A percentile compares a stretch with the other conserved stretches of the same genome.
These are phyloP conservation scores for Polylopha cassiicola DNA, from an alignment of 2,888 invertebrate genomes.

Conservation along the genomic window DNA sequence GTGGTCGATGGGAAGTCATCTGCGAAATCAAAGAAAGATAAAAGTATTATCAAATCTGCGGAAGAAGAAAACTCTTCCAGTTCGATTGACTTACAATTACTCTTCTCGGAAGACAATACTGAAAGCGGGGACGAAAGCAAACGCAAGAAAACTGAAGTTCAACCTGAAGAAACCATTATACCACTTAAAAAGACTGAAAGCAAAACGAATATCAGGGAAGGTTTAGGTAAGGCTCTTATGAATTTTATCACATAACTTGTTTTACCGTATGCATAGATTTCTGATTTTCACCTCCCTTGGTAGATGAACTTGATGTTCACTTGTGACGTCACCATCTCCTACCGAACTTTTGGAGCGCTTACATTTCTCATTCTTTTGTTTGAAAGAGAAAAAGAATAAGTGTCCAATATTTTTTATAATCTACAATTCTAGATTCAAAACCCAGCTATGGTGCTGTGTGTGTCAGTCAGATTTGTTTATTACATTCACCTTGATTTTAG, in stretches of 20 bases:
- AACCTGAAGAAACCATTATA: constrained; percentile 38
- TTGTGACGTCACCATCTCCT: no score
- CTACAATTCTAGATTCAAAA: no score
- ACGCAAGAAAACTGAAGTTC: constrained; percentile 22
- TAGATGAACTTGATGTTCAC: no score
- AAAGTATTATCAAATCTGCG: no score
- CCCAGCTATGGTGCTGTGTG: no score
- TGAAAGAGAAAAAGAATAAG: no score
- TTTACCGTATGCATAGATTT: no score
- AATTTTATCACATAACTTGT: neutral
- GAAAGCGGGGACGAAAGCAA: constrained; percentile 36
- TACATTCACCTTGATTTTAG: neutral
- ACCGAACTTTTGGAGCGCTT: no score
- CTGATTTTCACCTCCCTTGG: no score
- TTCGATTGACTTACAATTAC: constrained; percentile 54
- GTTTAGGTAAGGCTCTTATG: constrained; percentile 33
- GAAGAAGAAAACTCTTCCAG: constrained; percentile 43
- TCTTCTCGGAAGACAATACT: constrained; percentile 62
- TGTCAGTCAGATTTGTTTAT: neutral
- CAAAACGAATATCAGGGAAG: constrained; percentile 46
- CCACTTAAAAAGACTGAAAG: constrained; percentile 49
- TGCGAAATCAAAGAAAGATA: constrained; percentile 21
- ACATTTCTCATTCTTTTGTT: no score
- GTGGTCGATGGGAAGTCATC: constrained; percentile 23
- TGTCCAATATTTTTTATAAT: no score